Evolutionary conservation across 2,113 vertebrate species (phyloP).

Genomic region (Larimichthys polyactis): DNA sequence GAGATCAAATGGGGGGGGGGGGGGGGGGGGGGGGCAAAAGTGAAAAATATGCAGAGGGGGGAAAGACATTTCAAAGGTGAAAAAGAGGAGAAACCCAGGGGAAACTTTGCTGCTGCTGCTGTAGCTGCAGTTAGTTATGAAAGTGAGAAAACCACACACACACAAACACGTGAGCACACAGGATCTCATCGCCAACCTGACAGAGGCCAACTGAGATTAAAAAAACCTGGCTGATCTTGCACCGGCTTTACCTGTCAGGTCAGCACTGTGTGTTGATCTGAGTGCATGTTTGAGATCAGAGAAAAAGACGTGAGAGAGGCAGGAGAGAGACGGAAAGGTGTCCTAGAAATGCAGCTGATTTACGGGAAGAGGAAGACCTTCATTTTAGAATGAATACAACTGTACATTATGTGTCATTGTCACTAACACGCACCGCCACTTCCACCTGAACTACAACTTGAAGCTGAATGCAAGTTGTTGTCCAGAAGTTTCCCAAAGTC

Average conservation of each 20-base stretch:
- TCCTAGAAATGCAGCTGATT: conserved; percentile 45
- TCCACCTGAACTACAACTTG: conserved; percentile 5
- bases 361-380: conserved; percentile 24
- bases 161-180: not conserved
- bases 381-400: not conserved
- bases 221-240: conserved; percentile 52
- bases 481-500: conserved; percentile 1
- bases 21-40: no score
- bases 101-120: conserved; percentile 2
- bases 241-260: conserved; percentile 52
- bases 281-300: conserved; percentile 4
- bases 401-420: conserved; percentile 9
- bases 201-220: conserved; percentile 31
- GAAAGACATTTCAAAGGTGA: conserved; percentile 5
- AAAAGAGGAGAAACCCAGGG: not conserved
- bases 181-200: conserved; percentile 21
- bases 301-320: not conserved
- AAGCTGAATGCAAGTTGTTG: conserved; percentile 8
- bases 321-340: conserved; percentile 14
- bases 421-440: conserved; percentile 19
- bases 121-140: conserved; percentile 19
- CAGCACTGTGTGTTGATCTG: conserved; percentile 30
- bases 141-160: not conserved
- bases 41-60: not conserved
- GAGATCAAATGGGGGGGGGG: not conserved